A percentile compares a stretch with the other conserved stretches of the same genome.
Conservation (phyloP, 2,113 vertebrate genomes). For the Arenaria interpres region DNA sequence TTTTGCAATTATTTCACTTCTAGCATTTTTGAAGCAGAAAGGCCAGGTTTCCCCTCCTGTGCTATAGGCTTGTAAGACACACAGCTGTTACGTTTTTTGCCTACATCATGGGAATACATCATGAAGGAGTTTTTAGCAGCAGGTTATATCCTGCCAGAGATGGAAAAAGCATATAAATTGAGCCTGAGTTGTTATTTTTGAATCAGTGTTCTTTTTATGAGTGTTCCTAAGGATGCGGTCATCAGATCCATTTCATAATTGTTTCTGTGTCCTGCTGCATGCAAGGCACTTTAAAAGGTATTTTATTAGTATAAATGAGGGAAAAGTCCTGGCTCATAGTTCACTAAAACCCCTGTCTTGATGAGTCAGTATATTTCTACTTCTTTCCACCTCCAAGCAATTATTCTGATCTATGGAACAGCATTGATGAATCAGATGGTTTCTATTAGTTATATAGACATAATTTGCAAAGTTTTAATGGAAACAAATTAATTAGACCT, state of each 20-base stretch:
- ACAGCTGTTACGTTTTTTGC: neutral
- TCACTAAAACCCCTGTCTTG: slow-evolving; percentile 1
- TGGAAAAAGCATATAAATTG: neutral
- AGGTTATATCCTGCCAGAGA: neutral
- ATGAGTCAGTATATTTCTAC: slow-evolving; percentile 47
- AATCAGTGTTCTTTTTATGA: neutral
- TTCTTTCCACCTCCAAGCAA: slow-evolving; percentile 52
- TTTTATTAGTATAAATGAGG: slow-evolving; percentile 24
- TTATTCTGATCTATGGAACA: slow-evolving; percentile 44
- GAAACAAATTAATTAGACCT: neutral
- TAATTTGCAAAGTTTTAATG: slow-evolving; percentile 1
- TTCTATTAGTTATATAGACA: neutral
- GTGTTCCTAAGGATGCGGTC: neutral
- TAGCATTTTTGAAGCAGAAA: neutral
- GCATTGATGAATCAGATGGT: slow-evolving; percentile 27
- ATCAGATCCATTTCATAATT: slow-evolving; percentile 23
- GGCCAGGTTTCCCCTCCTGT: neutral
- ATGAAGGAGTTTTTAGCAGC: neutral
- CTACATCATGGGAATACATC: neutral
- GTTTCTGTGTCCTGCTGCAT: neutral
- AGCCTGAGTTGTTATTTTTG: neutral
- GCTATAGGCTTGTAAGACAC: neutral
- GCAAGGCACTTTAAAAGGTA: neutral
- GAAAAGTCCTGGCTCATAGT: slow-evolving; percentile 34
- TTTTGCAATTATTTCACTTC: neutral